Evolutionary conservation across 2,113 vertebrate species (phyloP), one percentile per base, ranked within the genome.

Genomic region (Monopterus albus): DNA sequence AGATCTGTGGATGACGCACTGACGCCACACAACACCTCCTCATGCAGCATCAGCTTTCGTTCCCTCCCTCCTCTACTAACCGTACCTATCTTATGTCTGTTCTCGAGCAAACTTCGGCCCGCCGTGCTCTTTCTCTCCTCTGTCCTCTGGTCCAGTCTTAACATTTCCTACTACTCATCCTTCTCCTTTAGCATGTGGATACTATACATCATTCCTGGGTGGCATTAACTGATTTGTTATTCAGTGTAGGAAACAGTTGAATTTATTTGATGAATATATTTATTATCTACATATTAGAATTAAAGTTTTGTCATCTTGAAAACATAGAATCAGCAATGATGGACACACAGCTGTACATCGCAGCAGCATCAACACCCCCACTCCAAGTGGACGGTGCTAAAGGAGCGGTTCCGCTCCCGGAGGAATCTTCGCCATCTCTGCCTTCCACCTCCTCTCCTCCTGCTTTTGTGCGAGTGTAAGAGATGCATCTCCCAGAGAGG

Each of bases 401-500:
- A 73, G 55, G n/a, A 70, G 59, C 35, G 28, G 51, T 49, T 15
- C 52, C 52, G 40, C 61, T 70, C 64, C 58, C 13, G 18, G 42
- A 67, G 64, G 47, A 46, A 53, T 42, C 6, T 46, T 74, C 61
- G n/a, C 36, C 40, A 49, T 62, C 66, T 57, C 51, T 75, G 14
- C 20, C 56, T 67, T 50, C 66, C 60, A 9, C 28, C 31, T 29
- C 25, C 52, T 35, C 53, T 20, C 47, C 63, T 51, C 62, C 40
- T 20, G 45, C n/a, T 50, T 61, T 68, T 51, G 47, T 45, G 39
- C 1, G 9, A 78, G 66, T 46, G 58, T 49, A 75, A 63, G 53
- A 58, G 67, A 66, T 69, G 60, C 36, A 66, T 62, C 64, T 71
- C 75, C 78, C 67, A 5, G n/a, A 58, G 66, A 51, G 75, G 56